Base-by-base conservation (phyloP, 2,797 vertebrate genomes). In the Dermochelys coriacea region DNA sequence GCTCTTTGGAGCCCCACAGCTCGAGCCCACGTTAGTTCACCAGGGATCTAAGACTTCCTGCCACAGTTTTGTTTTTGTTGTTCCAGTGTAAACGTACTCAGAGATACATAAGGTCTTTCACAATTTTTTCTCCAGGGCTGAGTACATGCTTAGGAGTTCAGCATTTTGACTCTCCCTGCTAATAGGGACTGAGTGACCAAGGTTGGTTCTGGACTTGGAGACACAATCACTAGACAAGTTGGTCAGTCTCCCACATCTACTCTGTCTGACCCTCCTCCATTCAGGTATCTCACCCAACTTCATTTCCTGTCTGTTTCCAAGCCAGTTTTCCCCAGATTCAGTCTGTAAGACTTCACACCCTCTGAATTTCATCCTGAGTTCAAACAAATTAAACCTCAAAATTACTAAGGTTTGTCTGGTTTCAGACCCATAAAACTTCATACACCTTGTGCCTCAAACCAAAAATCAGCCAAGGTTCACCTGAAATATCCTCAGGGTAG, bases 391-490 rank as follows among this genome's bases (percentile, higher is more conserved):
- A 5, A 75, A 75, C 79, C 71, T 16, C 6, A 81, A 78, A 11
- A 51, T 50, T 84, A 78, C 41, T 57, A 54, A 84, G n/a, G 29
- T 93, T 82, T 93, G 59, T 34, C 64, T 57, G 34, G 55, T 84
- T 78, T 49, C 80, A 55, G 83, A 11, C 25, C 93, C 37, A 47
- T 19, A 95, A 19, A 82, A 81, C 85, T 94, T 91, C 82, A 85
- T 84, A 54, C 57, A 82, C 77, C 88, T 96, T 85, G 90, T 79
- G 19, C 83, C 57, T 83, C 94, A 93, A 95, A 54, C 8, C n/a
- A 51, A 19, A 80, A 92, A 74, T 90, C 82, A 54, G 71, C 57
- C 52, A 80, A n/a, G 94, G 79, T 81, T 96, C 88, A 94, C 83
- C 85, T 85, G 95, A 88, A 94, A 64, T n/a, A 7, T 64, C 86